A percentile compares a stretch with the other conserved stretches of the same genome.
Evolutionary conservation across 2,888 invertebrate species (phyloP).

Genomic region (Atethmia centrago): DNA sequence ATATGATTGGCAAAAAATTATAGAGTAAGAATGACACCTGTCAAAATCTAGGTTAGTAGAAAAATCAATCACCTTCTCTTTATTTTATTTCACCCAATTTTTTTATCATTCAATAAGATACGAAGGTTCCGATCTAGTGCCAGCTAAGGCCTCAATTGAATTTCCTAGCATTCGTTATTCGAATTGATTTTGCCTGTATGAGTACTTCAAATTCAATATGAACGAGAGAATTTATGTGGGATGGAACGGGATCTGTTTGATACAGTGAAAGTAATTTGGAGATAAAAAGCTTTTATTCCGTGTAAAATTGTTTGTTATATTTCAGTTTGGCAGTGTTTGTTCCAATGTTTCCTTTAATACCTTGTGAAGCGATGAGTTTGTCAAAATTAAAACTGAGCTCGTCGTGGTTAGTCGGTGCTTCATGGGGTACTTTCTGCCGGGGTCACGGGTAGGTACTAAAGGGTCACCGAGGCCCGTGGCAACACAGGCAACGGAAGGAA

Average conservation of each 20-base stretch:
- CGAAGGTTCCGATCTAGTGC: constrained; percentile 24
- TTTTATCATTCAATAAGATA: constrained; percentile 28
- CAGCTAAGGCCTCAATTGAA: constrained; percentile 32
- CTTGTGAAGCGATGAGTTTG: background rate
- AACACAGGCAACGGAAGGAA: no score
- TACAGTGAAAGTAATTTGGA: constrained; percentile 1
- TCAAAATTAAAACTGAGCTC: no score
- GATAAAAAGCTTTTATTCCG: background rate
- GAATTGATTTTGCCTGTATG: constrained; percentile 36
- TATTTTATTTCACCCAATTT: constrained; percentile 25
- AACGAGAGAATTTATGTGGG: constrained; percentile 5
- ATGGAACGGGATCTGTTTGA: background rate
- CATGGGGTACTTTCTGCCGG: background rate
- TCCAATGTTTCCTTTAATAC: no score
- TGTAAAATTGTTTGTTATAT: background rate
- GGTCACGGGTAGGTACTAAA: no score
- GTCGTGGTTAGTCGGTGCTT: background rate
- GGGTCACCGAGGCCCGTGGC: no score
- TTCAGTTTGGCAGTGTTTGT: background rate
- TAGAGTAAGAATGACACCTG: constrained; percentile 2
- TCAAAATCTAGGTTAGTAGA: constrained; percentile 22
- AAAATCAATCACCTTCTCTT: constrained; percentile 37
- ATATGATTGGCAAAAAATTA: constrained; percentile 20
- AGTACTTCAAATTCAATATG: constrained; percentile 25
- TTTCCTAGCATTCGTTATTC: constrained; percentile 30